Base-by-base conservation (phyloP, 2,888 invertebrate species). In the Drosophila prostipennis region DNA sequence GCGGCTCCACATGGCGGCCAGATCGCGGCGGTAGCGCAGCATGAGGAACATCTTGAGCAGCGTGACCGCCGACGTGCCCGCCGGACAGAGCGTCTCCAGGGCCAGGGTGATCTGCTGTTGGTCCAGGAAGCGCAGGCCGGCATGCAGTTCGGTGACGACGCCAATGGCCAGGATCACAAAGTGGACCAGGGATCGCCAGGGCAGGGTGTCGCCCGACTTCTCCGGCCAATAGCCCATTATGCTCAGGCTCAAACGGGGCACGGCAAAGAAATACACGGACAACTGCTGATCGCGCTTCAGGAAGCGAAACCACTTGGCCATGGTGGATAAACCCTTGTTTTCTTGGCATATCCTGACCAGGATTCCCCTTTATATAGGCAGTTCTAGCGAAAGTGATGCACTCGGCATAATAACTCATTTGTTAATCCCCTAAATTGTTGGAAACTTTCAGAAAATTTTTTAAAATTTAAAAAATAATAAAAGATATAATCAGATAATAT, bases 21-120 rank as follows among this genome's bases (percentile, higher is more conserved):
- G 36, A 43, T 89, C 89, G 3, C 61, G 34, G 0, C 86, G 80
- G 45, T 79, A 86, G 19, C 67, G 76, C 26, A 75, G 69, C 46
- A 89, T 74, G 1, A 89, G 54, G 13, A 73, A 72, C 89, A 89
- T 90, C 60, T 89, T 89, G 1, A 90, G 68, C 34, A 89, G 57
- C 0, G 90, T 89, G 0, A 89, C 89, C 0, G 89, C 89, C 10
- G 90, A 90, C 2, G 89, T 89, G 34, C 74, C 77, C 0, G 89
- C 89, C 34, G 89, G 89, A 54, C 89, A 89, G 46, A 89, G 72
- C 0, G 90, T 89, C 67, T 89, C 89, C 74, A 89, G 49, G 0
- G 80, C 87, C 29, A 80, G 36, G 8, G 72, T 69, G 3, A 82
- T 57, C 16, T 88, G 39, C 3, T 69, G 55, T 0, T 14, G 26